Percentiles rank a stretch among this genome's conserved stretches.
phyloP scores from a whole-genome alignment of 2,113 vertebrate genomes.

The Lipophrys pholis region DNA sequence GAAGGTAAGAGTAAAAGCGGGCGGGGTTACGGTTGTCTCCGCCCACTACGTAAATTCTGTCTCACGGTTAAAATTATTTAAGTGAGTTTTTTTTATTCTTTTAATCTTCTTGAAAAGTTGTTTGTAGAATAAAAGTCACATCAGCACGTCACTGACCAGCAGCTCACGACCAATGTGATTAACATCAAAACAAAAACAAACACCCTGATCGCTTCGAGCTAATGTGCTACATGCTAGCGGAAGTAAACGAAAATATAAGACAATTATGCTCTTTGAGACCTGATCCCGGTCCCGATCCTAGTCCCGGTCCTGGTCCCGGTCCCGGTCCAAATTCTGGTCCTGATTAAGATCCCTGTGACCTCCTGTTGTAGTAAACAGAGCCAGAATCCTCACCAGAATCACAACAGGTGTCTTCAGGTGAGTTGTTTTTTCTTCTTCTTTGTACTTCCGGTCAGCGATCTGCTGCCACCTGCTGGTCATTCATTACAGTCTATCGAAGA shows the following conservation, averaged over 20 bases:
- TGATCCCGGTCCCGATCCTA: not conserved
- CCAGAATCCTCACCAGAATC: no score
- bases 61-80: not conserved
- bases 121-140: no score
- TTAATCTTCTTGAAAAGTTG: not conserved
- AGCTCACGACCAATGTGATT: not conserved
- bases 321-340: not conserved
- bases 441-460: no score
- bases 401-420: no score
- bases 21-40: not conserved
- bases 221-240: conserved; percentile 30
- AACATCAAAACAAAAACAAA: not conserved
- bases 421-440: no score
- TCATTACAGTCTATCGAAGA: no score
- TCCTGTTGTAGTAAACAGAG: no score
- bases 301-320: not conserved
- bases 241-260: not conserved
- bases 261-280: not conserved
- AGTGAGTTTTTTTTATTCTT: no score
- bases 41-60: not conserved
- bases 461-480: no score
- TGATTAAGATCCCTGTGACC: not conserved
- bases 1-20: no score
- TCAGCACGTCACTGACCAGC: not conserved
- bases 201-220: not conserved